phyloP scores from a whole-genome alignment of 1,140 invertebrate species.

The Fopius arisanus region DNA sequence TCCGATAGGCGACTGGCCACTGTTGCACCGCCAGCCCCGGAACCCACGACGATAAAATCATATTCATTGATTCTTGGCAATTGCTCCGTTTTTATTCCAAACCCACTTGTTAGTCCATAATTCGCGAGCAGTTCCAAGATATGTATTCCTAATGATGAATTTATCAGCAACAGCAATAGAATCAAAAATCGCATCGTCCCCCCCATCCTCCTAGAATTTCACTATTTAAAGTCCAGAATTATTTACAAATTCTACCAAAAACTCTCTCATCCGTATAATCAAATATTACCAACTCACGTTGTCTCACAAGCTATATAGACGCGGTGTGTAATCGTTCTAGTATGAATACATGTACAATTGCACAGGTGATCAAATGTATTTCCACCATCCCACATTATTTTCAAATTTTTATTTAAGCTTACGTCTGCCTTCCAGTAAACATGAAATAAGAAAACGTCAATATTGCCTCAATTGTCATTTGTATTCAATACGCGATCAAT shows the following conservation, averaged over 20 bases:
- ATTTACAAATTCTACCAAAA: too few species aligned
- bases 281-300: too few species aligned
- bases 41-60: constrained; percentile 67
- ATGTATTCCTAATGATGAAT: not conserved
- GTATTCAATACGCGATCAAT: too few species aligned
- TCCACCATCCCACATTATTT: not conserved
- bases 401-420: not conserved
- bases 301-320: not conserved
- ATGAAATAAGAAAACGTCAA: too few species aligned
- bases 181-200: not conserved
- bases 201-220: not conserved
- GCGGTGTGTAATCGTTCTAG: not conserved
- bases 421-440: not conserved
- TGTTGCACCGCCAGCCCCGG: constrained; percentile 70
- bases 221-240: too few species aligned
- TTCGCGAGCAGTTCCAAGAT: not conserved
- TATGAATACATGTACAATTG: not conserved
- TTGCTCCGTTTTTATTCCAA: constrained; percentile 26
- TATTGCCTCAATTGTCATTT: too few species aligned
- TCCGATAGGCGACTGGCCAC: constrained; percentile 70
- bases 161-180: not conserved
- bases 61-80: constrained; percentile 41
- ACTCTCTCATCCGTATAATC: too few species aligned
- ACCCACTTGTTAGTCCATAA: constrained; percentile 13
- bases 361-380: constrained; percentile 36